Conservation (phyloP, 2,888 invertebrate species). For the Drosophila tripunctata region DNA sequence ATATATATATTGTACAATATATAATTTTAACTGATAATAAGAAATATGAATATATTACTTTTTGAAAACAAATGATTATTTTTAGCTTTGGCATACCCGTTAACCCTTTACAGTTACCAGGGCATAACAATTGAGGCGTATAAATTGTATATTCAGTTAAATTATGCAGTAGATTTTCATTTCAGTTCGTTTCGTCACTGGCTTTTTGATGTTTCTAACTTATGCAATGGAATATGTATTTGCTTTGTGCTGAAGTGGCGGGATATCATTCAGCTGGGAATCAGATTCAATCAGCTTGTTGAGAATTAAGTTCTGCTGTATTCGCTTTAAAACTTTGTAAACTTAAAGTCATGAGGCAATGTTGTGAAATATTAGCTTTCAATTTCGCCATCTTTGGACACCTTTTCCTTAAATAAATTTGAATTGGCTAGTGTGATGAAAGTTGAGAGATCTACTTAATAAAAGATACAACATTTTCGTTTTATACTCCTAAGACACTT, state of each 20-base stretch:
- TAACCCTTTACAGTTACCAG: background rate
- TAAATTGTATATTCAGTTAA: constrained; percentile 63
- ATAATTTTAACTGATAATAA: background rate
- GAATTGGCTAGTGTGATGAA: background rate
- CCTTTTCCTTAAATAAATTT: constrained; percentile 1
- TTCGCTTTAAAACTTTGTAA: constrained; percentile 9
- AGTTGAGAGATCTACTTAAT: background rate
- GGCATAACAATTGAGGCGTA: constrained; percentile 7
- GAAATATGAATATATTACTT: too few relatives aligned
- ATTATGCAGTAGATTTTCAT: constrained; percentile 64
- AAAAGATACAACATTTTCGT: constrained; percentile 8
- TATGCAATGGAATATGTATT: constrained; percentile 32
- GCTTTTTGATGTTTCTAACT: constrained; percentile 51
- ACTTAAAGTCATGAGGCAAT: constrained; percentile 9
- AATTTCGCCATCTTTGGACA: constrained; percentile 17
- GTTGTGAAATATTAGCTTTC: constrained; percentile 50
- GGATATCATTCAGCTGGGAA: constrained; percentile 39
- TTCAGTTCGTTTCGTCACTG: constrained; percentile 44
- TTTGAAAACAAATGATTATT: too few relatives aligned
- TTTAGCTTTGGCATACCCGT: background rate
- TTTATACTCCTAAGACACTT: constrained; percentile 9
- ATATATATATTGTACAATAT: too few relatives aligned
- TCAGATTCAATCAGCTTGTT: constrained; percentile 44
- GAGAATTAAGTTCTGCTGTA: constrained; percentile 21
- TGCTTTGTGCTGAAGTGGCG: constrained; percentile 22